Base-by-base conservation (phyloP, 2,888 invertebrate genomes). In the Campoletis raptor region DNA sequence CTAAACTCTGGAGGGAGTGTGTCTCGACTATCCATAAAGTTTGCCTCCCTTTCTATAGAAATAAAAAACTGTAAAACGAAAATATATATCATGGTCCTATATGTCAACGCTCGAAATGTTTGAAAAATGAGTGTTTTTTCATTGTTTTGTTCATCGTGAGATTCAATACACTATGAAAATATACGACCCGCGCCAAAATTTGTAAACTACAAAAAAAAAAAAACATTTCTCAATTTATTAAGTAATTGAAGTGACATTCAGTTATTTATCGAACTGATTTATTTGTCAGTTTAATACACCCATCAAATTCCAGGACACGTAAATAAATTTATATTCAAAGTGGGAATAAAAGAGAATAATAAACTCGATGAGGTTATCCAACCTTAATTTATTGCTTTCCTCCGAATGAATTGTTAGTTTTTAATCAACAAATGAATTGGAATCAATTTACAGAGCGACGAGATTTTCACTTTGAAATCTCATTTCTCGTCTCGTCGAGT, bases 11-110 rank as follows among this genome's bases (percentile, higher is more conserved):
- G 61, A 83, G 78, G 80, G 76, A 64, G n/a, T 30, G 64, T 89
- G 64, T 90, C 89, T 87, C 88, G 85, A 89, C 88, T 88, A 89
- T 90, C 89, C 88, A 85, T 37, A 64, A 57, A 61, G 30, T 24
- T 40, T 45, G 36, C 30, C 15, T 52, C 21, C 48, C 54, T 7
- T 54, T 21, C 15, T 12, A n/a, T 12, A 40, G 15, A 24, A 45
- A 7, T 5, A 48, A 61, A 61, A 61, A 61, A 30, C 30, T 61
- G 15, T 30, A 15, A 61, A 61, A 61, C n/a, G 30, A 61, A 66
- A 9, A 48, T 57, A 73, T 36, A 61, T 18, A 74, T 12, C 40
- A 36, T 40, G 10, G 10, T 4, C 42, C 24, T 10, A 36, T n/a
- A 37, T 21, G 18, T 36, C 10, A 9, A 15, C 48, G 24, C 54